These are phyloP conservation scores for Acanthacorydalis orientalis DNA, from an alignment of 2,888 invertebrate species.

Conservation along the genomic window DNA sequence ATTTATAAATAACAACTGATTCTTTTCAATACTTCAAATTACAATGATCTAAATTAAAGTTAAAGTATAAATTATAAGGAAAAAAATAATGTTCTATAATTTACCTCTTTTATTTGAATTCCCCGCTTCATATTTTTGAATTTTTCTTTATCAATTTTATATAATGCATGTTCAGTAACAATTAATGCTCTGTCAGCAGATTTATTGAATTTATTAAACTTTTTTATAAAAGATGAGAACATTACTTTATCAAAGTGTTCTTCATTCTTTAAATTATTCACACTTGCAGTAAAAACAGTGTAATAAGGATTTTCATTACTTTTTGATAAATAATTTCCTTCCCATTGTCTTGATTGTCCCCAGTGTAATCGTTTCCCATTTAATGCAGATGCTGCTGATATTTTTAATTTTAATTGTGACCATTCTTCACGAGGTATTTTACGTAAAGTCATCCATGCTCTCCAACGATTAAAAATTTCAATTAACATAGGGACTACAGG, in stretches of 20 bases:
- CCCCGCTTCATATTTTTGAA: slow-evolving; percentile 79
- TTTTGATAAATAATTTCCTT: slow-evolving; percentile 63
- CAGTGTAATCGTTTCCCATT: slow-evolving; percentile 48
- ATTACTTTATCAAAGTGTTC: slow-evolving; percentile 44
- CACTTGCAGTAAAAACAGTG: slow-evolving; percentile 44
- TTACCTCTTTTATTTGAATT: slow-evolving; percentile 59
- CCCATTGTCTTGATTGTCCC: slow-evolving; percentile 67
- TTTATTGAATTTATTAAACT: slow-evolving; percentile 48
- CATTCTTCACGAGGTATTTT: slow-evolving; percentile 69
- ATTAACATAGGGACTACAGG: slow-evolving; percentile 41
- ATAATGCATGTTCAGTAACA: slow-evolving; percentile 68
- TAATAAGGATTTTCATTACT: slow-evolving; percentile 50
- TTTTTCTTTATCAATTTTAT: slow-evolving; percentile 72
- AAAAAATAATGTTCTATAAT: slow-evolving; percentile 10
- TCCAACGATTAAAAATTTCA: slow-evolving; percentile 62
- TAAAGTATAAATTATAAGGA: slow-evolving; percentile 4
- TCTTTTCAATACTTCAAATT: no score
- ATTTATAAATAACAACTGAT: no score
- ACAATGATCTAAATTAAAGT: no score
- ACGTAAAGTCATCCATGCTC: slow-evolving; percentile 71
- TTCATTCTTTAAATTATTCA: slow-evolving; percentile 47
- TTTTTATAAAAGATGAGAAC: slow-evolving; percentile 51
- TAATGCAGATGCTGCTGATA: slow-evolving; percentile 56
- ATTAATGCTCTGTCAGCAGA: slow-evolving; percentile 73
- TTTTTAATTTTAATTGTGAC: slow-evolving; percentile 72